These are phyloP conservation scores for Anthopleura xanthogrammica DNA, from an alignment of 92 coral and sea anemone genomes.

Conservation along the genomic window DNA sequence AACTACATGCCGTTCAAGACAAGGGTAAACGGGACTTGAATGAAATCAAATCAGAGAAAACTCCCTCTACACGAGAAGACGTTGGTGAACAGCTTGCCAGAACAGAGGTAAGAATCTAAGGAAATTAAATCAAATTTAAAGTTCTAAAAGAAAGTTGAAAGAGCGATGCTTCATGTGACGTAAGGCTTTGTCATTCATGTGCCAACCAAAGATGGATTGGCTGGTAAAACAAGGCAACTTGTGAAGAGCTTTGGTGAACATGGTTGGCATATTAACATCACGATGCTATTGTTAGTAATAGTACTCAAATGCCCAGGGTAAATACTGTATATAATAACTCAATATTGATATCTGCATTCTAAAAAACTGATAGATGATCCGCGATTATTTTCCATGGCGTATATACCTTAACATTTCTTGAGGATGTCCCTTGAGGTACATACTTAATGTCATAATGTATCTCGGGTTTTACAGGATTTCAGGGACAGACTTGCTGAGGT, in stretches of 20 bases:
- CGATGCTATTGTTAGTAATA: too few species aligned
- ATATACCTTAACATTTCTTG: not conserved
- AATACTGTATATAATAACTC: too few species aligned
- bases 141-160: too few species aligned
- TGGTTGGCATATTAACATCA: too few species aligned
- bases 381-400: not conserved
- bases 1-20: conserved; percentile 26
- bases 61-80: conserved; percentile 29
- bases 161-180: too few species aligned
- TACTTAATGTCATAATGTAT: not conserved
- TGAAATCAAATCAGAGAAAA: conserved; percentile 38
- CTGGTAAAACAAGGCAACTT: too few species aligned
- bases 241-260: too few species aligned
- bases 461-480: conserved; percentile 34
- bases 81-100: conserved; percentile 49
- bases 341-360: not conserved
- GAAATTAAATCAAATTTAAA: too few species aligned
- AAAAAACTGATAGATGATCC: not conserved
- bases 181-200: too few species aligned
- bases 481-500: conserved; percentile 30
- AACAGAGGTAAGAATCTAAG: conserved; percentile 38
- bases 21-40: conserved; percentile 24
- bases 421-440: not conserved
- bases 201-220: too few species aligned
- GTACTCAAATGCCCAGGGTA: not conserved